A percentile compares a stretch with the other conserved stretches of the same genome.
Evolutionary conservation across 2,113 vertebrate genomes (phyloP).

Genomic region (Burhinus bistriatus): DNA sequence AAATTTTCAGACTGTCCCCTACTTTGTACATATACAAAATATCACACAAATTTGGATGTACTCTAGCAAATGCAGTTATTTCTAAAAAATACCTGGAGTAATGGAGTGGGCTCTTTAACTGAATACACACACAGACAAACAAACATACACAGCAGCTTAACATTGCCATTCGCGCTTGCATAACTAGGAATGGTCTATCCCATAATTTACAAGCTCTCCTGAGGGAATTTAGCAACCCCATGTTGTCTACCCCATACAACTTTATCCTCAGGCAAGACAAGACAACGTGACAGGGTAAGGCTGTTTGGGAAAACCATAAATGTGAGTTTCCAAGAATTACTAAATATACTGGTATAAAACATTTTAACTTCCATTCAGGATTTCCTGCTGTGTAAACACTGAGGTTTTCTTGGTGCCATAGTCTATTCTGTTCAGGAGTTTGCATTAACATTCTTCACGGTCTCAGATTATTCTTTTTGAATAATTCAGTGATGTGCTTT

Average conservation of each 20-base stretch:
- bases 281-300: background rate
- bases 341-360: background rate
- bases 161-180: background rate
- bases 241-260: background rate
- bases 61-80: background rate
- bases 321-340: background rate
- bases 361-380: background rate
- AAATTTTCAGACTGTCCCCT: background rate
- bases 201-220: background rate
- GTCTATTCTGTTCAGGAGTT: background rate
- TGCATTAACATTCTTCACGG: background rate
- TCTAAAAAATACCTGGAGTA: background rate
- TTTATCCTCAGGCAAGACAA: background rate
- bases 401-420: background rate
- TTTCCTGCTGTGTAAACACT: background rate
- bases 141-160: background rate
- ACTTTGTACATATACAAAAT: background rate
- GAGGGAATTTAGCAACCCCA: background rate
- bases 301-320: background rate
- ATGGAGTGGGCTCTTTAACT: background rate
- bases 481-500: background rate
- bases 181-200: background rate
- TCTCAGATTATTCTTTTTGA: background rate
- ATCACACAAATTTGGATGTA: background rate
- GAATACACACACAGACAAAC: background rate